A percentile compares a stretch with the other conserved stretches of the same genome.
Conservation (phyloP, 2,888 invertebrate genomes). For the Augiades crinisus region DNA sequence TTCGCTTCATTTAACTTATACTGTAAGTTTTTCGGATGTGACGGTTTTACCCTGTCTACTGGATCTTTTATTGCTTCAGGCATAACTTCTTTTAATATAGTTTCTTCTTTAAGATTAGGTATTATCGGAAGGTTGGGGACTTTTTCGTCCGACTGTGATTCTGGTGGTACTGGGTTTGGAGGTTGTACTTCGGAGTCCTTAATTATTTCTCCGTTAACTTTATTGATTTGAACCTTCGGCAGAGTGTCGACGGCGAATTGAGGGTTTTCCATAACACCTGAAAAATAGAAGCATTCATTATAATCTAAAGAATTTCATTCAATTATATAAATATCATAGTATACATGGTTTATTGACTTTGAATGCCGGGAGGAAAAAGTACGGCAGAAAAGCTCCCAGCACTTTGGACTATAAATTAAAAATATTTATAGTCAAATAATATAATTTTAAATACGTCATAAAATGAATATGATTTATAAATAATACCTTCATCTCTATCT, state of each 20-base stretch:
- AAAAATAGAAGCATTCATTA: no score
- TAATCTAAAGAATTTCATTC: no score
- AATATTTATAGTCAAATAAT: neutral
- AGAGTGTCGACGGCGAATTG: constrained; percentile 33
- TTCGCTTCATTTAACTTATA: constrained; percentile 47
- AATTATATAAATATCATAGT: no score
- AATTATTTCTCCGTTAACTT: constrained; percentile 40
- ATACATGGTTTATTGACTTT: no score
- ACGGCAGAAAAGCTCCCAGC: no score
- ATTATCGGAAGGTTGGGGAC: constrained; percentile 48
- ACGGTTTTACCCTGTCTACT: constrained; percentile 47
- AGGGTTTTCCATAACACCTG: constrained; percentile 47
- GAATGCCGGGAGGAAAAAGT: no score
- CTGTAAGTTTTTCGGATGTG: constrained; percentile 61
- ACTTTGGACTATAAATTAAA: no score
- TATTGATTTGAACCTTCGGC: constrained; percentile 35
- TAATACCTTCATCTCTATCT: constrained; percentile 52
- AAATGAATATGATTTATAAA: no score
- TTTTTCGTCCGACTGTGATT: constrained; percentile 66
- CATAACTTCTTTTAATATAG: constrained; percentile 55
- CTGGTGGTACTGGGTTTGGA: constrained; percentile 72
- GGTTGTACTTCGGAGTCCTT: constrained; percentile 71
- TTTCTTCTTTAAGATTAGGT: constrained; percentile 39
- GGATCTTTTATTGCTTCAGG: constrained; percentile 41
- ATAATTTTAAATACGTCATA: neutral